phyloP scores from a whole-genome alignment of 1,140 invertebrate species.

The Tetramorium parvispinum region DNA sequence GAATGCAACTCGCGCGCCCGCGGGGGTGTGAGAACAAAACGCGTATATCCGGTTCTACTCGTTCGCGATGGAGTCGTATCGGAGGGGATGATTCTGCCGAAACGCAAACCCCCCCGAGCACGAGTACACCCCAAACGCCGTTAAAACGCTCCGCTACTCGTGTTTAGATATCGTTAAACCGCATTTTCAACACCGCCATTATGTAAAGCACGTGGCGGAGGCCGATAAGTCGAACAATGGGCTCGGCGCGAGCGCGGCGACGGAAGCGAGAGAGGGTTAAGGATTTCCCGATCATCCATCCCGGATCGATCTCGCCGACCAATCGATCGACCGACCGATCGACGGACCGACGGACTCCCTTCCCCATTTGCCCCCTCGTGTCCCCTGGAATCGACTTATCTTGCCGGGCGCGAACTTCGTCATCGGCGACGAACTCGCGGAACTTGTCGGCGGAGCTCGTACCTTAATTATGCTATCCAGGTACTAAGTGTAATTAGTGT shows the following conservation, averaged over 20 bases:
- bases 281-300: constrained; percentile 46
- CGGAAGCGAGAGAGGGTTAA: constrained; percentile 50
- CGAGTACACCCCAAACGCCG: constrained; percentile 48
- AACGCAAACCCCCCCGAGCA: constrained; percentile 15
- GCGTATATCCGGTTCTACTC: constrained; percentile 64
- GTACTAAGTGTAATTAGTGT: constrained; percentile 66
- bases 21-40: constrained; percentile 17
- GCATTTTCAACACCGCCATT: constrained; percentile 84
- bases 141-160: constrained; percentile 75
- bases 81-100: constrained; percentile 67
- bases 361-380: neutral
- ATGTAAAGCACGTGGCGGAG: constrained; percentile 82
- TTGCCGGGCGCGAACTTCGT: constrained; percentile 54
- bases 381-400: constrained; percentile 26
- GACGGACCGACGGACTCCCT: neutral
- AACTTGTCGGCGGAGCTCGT: constrained; percentile 60
- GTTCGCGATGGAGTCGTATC: constrained; percentile 57
- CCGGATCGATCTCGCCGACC: constrained; percentile 31
- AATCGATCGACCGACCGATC: constrained; percentile 36
- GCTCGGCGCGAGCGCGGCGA: constrained; percentile 32
- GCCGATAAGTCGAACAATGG: constrained; percentile 84
- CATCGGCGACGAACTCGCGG: constrained; percentile 60
- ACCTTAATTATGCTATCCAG: constrained; percentile 64
- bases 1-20: constrained; percentile 27
- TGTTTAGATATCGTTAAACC: constrained; percentile 83